Base-by-base conservation (phyloP, 1,140 invertebrate species). In the Pararge aegeria region DNA sequence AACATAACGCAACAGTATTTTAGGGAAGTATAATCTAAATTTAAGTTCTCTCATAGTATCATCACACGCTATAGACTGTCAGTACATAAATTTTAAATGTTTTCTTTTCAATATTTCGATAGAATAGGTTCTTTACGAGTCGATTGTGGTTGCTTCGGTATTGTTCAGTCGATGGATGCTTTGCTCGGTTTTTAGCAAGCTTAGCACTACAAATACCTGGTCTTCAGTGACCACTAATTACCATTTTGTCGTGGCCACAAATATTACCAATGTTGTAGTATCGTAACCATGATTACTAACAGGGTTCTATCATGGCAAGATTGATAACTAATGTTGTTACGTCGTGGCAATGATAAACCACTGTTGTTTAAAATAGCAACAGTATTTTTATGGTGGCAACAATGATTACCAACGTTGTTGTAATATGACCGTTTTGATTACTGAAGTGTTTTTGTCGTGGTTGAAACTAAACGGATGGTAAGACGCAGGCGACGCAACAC, bases 1-100 rank as follows among this genome's bases (percentile, higher is more conserved):
- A 80, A 76, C 79, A 79, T 87, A 64, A 89, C 80, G 80, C 86
- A 86, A 79, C 86, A 89, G 86, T 89, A 89, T 87, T 89, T 85
- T 87, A 87, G 86, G 81, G 67, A 67, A 60, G 65, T 85, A 80
- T 83, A 80, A 84, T 80, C 72, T 85, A 86, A 83, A 84, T 80
- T 87, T 87, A 86, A 86, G 81, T 87, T 89, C 70, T 70, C 56
- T 76, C 73, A 75, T 78, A 59, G 46, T 58, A 55, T 68, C 60
- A 60, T 51, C 67, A 71, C 75, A 68, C 70, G 73, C 78, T 77
- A 66, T 68, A 74, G 72, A 75, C 71, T 83, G 75, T 70, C 53
- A 30, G 38, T 56, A 60, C 56, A 58, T 62, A 63, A 66, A 27
- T 49, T 49, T 48, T 49, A 13, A 27, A 29, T 49, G 18, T 5